A percentile compares a stretch with the other conserved stretches of the same genome.
Evolutionary conservation across 2,797 vertebrate genomes (phyloP).

Genomic region (Gila robusta): DNA sequence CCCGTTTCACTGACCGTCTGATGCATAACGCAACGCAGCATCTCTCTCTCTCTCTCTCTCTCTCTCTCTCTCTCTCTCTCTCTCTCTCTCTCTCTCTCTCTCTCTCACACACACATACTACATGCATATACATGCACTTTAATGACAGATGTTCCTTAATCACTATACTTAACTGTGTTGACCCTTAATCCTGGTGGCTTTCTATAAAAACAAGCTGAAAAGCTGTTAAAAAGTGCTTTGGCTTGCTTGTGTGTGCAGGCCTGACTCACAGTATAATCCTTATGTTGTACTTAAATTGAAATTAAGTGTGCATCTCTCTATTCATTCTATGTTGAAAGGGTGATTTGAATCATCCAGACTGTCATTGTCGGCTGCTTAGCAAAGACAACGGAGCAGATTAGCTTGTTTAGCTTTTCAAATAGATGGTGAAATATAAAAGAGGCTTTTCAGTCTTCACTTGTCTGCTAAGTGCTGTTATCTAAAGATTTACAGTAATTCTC

Average conservation of each 20-base stretch:
- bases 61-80: too few relatives aligned
- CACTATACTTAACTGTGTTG: slow-evolving; percentile 11
- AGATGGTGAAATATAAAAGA: slow-evolving; percentile 42
- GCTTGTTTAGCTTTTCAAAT: slow-evolving; percentile 47
- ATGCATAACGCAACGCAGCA: neutral
- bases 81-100: neutral
- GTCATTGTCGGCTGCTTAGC: slow-evolving; percentile 44
- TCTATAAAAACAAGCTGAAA: slow-evolving; percentile 18
- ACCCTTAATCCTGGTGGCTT: slow-evolving; percentile 16
- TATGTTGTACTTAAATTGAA: slow-evolving; percentile 20
- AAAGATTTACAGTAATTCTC: slow-evolving; percentile 72
- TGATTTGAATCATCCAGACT: slow-evolving; percentile 48
- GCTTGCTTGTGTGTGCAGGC: neutral
- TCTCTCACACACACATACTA: neutral
- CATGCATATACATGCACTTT: neutral
- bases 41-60: neutral
- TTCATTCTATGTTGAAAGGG: slow-evolving; percentile 14
- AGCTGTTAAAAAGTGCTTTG: neutral
- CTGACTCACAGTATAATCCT: slow-evolving; percentile 18
- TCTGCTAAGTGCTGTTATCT: slow-evolving; percentile 64
- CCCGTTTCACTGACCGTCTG: neutral
- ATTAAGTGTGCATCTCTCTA: slow-evolving; percentile 33
- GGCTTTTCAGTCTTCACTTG: slow-evolving; percentile 52
- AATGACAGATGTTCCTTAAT: slow-evolving; percentile 19
- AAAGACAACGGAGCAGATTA: slow-evolving; percentile 65